Evolutionary conservation across 2,888 invertebrate species (phyloP).

Genomic region (Limnephilus auricula): DNA sequence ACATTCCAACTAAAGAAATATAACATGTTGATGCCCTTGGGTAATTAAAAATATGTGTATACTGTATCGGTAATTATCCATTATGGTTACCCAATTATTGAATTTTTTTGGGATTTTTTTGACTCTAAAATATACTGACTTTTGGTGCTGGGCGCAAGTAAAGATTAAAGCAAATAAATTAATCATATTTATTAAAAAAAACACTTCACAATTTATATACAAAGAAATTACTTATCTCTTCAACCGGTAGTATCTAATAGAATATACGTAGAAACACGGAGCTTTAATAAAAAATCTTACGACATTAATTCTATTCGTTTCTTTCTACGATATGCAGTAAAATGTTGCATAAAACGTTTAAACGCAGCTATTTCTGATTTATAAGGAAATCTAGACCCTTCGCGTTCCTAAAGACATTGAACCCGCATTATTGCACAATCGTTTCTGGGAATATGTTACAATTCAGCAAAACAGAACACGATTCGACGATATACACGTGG

Average conservation of each 20-base stretch:
- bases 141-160: neutral
- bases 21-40: neutral
- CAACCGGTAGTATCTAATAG: neutral
- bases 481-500: conserved; percentile 11
- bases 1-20: neutral
- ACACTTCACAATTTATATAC: no score
- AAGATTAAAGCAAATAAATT: neutral
- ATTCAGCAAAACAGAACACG: conserved; percentile 18
- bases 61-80: neutral
- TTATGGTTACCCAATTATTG: neutral
- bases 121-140: neutral
- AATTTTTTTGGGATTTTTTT: no score
- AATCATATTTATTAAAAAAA: no score
- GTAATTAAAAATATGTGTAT: neutral
- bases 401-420: neutral
- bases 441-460: conserved; percentile 6
- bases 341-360: neutral
- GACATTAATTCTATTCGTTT: neutral
- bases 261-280: no score
- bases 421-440: neutral
- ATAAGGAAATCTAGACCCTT: neutral
- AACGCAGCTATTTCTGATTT: neutral
- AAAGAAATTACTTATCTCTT: neutral
- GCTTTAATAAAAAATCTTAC: neutral
- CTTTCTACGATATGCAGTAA: neutral